These are phyloP conservation scores for Dicrurus megarhynchus DNA, from an alignment of 2,113 vertebrate genomes.

Conservation along the genomic window DNA sequence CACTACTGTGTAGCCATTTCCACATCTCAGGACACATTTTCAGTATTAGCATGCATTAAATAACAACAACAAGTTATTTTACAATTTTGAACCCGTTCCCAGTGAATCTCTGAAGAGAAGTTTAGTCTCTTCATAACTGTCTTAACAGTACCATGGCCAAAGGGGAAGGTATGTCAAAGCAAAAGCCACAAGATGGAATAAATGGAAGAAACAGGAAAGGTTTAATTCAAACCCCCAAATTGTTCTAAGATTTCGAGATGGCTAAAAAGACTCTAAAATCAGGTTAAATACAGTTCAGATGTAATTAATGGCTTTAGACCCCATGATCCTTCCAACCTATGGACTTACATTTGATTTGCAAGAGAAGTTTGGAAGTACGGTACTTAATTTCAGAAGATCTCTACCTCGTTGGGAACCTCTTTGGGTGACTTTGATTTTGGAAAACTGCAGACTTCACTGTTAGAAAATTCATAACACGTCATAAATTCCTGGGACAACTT, in stretches of 20 bases:
- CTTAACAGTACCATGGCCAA: not conserved
- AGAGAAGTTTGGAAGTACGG: not conserved
- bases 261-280: not conserved
- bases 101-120: not conserved
- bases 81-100: not conserved
- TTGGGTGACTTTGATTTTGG: not conserved
- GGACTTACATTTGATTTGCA: not conserved
- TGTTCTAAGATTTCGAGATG: not conserved
- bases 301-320: not conserved
- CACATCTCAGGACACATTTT: not conserved
- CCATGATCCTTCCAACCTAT: accelerated
- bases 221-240: not conserved
- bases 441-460: not conserved
- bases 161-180: not conserved
- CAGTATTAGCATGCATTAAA: not conserved
- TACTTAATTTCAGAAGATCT: not conserved
- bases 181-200: not conserved
- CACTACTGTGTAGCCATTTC: not conserved
- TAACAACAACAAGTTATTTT: not conserved
- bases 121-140: not conserved
- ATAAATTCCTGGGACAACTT: not conserved
- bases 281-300: not conserved
- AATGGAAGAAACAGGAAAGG: not conserved
- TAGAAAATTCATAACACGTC: not conserved
- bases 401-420: not conserved